Evolutionary conservation across 2,888 invertebrate species (phyloP).

Genomic region (Drosophila helvetica): DNA sequence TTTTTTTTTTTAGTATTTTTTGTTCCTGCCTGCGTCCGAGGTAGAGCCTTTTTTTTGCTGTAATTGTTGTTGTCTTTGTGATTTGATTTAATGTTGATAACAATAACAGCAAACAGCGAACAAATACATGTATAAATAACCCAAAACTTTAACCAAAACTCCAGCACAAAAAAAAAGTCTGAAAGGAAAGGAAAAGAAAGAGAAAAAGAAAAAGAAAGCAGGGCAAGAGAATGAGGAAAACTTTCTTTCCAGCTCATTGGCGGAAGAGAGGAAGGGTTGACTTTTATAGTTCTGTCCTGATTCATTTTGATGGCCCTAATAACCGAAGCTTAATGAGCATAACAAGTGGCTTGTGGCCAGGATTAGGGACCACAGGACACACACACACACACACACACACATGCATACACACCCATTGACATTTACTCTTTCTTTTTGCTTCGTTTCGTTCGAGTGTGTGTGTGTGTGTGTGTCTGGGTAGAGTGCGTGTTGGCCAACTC

Average conservation of each 20-base stretch:
- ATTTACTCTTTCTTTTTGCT: neutral
- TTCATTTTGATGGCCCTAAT: conserved; percentile 80
- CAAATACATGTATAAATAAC: conserved; percentile 40
- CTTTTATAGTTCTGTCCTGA: conserved; percentile 80
- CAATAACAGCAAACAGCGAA: conserved; percentile 63
- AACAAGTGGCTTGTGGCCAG: conserved; percentile 60
- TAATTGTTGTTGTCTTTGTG: conserved; percentile 76
- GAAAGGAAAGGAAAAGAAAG: conserved; percentile 28
- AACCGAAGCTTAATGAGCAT: conserved; percentile 78
- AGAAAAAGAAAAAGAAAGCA: conserved; percentile 8
- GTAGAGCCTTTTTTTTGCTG: conserved; percentile 60
- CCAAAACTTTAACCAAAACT: conserved; percentile 61
- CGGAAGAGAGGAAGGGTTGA: conserved; percentile 55
- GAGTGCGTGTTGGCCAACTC: conserved; percentile 38
- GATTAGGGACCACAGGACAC: conserved; percentile 37
- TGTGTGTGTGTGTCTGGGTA: conserved; percentile 31
- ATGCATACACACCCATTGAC: conserved; percentile 5
- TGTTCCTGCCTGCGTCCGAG: conserved; percentile 29
- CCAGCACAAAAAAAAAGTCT: conserved; percentile 36
- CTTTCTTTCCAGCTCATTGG: conserved; percentile 52
- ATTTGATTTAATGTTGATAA: conserved; percentile 80
- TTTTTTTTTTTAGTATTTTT: conserved; percentile 20
- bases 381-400: too few species aligned
- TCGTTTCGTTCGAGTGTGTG: conserved; percentile 9
- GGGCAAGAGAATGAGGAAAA: conserved; percentile 35